These are phyloP conservation scores for Bucorvus abyssinicus DNA, from an alignment of 2,797 vertebrate genomes.

Conservation along the genomic window DNA sequence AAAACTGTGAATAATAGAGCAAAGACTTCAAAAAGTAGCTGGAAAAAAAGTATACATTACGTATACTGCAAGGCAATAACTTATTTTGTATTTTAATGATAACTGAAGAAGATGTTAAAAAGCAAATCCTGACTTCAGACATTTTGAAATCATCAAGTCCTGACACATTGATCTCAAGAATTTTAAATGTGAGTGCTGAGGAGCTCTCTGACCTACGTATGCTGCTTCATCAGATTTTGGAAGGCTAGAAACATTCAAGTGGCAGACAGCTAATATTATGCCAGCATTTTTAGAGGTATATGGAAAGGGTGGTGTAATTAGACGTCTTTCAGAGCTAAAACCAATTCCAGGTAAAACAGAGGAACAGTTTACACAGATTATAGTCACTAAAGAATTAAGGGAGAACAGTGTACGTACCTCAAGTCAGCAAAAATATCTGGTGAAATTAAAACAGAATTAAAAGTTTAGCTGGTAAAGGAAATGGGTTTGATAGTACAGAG, in stretches of 20 bases:
- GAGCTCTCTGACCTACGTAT: background rate
- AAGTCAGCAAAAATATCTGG: background rate
- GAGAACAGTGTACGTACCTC: background rate
- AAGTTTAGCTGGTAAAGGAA: conserved; percentile 29
- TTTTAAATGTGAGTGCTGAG: background rate
- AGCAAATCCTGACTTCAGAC: background rate
- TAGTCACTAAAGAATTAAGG: background rate
- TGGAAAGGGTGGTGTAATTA: background rate
- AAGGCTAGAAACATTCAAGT: background rate
- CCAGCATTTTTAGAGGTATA: background rate
- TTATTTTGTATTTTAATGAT: background rate
- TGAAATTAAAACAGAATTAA: conserved; percentile 24
- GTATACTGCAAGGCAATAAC: background rate
- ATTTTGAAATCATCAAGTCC: background rate
- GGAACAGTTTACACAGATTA: background rate
- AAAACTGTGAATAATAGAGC: background rate
- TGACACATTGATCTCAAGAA: background rate
- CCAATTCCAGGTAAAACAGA: background rate
- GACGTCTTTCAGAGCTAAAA: background rate
- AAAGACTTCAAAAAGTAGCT: background rate
- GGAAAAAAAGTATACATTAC: background rate
- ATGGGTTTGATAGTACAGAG: background rate
- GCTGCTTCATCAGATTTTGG: background rate
- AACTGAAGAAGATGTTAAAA: background rate
- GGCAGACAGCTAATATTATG: background rate